phyloP scores from a whole-genome alignment of 2,888 invertebrate genomes.

The Hirtodrosophila cameraria region DNA sequence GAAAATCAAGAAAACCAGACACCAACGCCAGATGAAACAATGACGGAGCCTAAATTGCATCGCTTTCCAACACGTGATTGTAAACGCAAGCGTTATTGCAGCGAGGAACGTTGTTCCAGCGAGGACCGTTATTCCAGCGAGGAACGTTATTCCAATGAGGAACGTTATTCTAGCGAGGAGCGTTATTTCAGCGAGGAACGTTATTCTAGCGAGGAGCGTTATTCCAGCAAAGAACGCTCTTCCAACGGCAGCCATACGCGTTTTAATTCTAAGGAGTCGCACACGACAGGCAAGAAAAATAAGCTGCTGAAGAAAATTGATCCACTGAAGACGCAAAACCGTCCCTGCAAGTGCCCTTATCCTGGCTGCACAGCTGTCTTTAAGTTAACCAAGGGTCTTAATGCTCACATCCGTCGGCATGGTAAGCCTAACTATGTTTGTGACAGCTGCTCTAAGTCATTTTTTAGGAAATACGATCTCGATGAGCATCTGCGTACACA shows the following conservation, averaged over 20 bases:
- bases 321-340: too few species aligned
- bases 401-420: background rate
- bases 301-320: background rate
- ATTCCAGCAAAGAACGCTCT: background rate
- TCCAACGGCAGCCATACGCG: background rate
- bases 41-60: too few species aligned
- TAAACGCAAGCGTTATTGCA: too few species aligned
- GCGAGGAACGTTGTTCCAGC: too few species aligned
- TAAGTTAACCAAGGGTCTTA: background rate
- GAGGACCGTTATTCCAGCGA: too few species aligned
- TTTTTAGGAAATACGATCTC: constrained; percentile 6
- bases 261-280: background rate
- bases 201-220: background rate
- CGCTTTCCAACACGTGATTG: too few species aligned
- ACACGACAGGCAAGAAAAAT: background rate
- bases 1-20: too few species aligned
- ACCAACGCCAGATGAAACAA: too few species aligned
- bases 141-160: too few species aligned
- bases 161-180: too few species aligned
- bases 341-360: constrained; percentile 3
- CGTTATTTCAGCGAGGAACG: background rate
- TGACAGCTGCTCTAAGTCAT: background rate
- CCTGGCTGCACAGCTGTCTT: background rate
- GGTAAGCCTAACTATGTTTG: background rate
- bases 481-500: background rate